These are phyloP conservation scores for Nothocercus julius DNA, from an alignment of 2,113 vertebrate genomes.

Conservation along the genomic window DNA sequence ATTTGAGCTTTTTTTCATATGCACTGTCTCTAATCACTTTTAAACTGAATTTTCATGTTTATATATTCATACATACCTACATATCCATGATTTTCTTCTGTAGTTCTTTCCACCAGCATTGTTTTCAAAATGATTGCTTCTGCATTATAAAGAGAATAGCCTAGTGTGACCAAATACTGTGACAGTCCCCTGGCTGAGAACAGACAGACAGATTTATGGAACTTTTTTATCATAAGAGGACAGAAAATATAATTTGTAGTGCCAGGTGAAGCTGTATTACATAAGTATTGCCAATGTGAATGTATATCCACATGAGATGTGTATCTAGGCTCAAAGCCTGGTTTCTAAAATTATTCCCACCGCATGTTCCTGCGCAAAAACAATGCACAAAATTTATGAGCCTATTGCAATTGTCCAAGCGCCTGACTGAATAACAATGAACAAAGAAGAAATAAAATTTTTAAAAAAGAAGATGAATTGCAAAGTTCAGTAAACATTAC, in stretches of 20 bases:
- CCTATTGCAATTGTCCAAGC: neutral
- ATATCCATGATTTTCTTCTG: neutral
- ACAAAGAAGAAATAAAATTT: neutral
- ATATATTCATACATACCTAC: neutral
- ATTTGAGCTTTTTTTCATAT: neutral
- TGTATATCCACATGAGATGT: fast-evolving
- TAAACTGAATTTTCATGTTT: neutral
- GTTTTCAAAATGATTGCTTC: neutral
- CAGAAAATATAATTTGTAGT: neutral
- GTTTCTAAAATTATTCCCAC: neutral
- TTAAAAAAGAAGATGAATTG: neutral
- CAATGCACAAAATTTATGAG: neutral
- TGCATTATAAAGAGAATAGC: neutral
- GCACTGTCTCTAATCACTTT: neutral
- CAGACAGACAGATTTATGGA: neutral
- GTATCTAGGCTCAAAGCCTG: neutral
- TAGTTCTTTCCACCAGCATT: neutral
- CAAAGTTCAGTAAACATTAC: neutral
- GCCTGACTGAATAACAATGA: neutral
- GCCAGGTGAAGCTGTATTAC: neutral
- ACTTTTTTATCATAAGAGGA: neutral
- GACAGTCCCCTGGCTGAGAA: neutral
- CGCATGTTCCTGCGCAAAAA: neutral
- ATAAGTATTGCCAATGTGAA: neutral
- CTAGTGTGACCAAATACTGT: neutral